phyloP scores from a whole-genome alignment of 2,113 vertebrate genomes.

The Anolis sagrei region DNA sequence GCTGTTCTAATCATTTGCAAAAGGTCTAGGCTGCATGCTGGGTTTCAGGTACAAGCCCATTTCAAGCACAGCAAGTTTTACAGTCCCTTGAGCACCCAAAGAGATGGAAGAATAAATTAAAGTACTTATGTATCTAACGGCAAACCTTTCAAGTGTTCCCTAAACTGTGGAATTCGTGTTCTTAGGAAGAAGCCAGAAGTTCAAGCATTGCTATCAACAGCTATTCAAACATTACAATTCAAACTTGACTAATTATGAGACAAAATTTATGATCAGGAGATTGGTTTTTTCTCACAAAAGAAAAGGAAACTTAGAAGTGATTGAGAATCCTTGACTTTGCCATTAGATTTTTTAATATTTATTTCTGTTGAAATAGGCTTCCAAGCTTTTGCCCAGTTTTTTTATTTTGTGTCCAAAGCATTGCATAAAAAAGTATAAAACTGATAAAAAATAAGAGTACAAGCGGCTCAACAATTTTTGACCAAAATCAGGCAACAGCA shows the following conservation, averaged over 20 bases:
- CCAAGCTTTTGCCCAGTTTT: not conserved
- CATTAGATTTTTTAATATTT: not conserved
- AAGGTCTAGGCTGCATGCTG: not conserved
- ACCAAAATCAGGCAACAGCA: too few species aligned
- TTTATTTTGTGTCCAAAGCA: too few species aligned
- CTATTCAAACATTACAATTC: not conserved
- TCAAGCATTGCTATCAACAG: not conserved
- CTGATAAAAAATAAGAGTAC: too few species aligned
- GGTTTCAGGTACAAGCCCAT: not conserved
- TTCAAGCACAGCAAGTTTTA: not conserved
- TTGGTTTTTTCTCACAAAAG: not conserved
- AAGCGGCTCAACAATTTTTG: too few species aligned
- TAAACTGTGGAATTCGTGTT: not conserved
- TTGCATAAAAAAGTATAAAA: too few species aligned
- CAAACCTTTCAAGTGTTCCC: conserved; percentile 15
- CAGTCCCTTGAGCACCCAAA: not conserved
- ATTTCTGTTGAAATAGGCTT: not conserved
- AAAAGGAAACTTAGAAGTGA: not conserved
- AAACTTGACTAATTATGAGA: conserved; percentile 8
- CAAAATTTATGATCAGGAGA: not conserved
- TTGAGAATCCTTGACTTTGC: not conserved
- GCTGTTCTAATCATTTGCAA: not conserved
- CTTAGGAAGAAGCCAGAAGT: not conserved
- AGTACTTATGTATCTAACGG: not conserved
- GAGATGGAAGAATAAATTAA: conserved; percentile 11